Percentiles rank a stretch among this genome's conserved stretches.
Conservation (phyloP, 2,113 vertebrate species). For the Spilogale gracilis region DNA sequence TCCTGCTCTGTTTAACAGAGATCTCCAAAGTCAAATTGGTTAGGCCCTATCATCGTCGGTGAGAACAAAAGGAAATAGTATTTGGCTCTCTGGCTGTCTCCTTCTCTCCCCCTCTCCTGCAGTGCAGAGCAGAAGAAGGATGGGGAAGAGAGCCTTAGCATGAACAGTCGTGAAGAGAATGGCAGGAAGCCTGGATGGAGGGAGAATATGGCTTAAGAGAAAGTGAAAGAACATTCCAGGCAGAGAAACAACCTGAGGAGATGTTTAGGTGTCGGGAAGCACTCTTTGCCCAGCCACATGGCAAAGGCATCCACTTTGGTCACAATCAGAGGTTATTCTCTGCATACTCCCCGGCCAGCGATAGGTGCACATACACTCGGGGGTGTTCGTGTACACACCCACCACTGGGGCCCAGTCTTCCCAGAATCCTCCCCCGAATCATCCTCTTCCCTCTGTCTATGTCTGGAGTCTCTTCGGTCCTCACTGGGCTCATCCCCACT, state of each 20-base stretch:
- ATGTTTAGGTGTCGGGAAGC: too few relatives aligned
- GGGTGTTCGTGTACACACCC: rapidly evolving
- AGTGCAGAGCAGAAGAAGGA: background rate
- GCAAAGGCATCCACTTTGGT: background rate
- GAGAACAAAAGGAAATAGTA: background rate
- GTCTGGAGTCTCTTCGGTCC: background rate
- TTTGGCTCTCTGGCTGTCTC: background rate
- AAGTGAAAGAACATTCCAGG: background rate
- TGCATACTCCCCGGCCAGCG: rapidly evolving
- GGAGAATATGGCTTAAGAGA: background rate
- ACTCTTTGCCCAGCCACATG: background rate
- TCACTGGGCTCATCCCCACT: background rate
- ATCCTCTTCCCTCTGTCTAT: background rate
- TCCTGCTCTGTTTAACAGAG: background rate
- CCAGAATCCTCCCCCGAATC: background rate
- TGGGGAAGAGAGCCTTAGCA: background rate
- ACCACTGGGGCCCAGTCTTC: background rate
- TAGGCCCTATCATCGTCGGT: background rate
- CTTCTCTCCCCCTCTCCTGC: background rate
- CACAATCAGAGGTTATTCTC: background rate
- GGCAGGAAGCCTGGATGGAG: background rate
- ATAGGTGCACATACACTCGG: background rate
- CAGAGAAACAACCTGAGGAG: background rate
- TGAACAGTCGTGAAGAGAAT: background rate
- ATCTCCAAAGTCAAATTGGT: background rate